Conservation (phyloP, 1,140 invertebrate genomes). For the Ganaspis sp. region DNA sequence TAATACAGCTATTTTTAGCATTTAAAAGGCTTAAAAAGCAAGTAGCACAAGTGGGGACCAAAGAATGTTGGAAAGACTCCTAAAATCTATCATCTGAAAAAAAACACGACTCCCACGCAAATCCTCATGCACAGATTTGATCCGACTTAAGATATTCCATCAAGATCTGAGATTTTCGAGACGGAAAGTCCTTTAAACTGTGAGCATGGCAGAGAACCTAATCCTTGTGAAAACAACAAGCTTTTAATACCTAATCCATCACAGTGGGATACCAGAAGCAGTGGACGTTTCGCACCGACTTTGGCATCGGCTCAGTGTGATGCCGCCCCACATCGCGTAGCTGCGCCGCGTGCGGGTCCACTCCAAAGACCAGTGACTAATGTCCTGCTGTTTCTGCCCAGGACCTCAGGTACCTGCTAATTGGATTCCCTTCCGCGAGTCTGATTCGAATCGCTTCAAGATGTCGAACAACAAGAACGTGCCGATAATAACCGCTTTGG, state of each 20-base stretch:
- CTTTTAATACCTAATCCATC: constrained; percentile 29
- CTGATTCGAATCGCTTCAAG: constrained; percentile 20
- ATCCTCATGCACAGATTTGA: not conserved
- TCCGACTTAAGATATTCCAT: constrained; percentile 19
- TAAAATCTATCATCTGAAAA: not conserved
- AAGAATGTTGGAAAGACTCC: not conserved
- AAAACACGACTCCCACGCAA: constrained; percentile 8
- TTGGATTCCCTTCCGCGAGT: constrained; percentile 19
- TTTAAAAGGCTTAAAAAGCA: no score
- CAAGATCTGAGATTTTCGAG: not conserved
- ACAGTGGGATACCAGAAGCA: constrained; percentile 12
- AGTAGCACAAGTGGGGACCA: no score
- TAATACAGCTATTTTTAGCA: not conserved
- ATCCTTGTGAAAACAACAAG: constrained; percentile 26
- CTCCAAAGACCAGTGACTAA: constrained; percentile 3
- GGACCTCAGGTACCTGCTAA: constrained; percentile 25
- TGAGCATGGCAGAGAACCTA: not conserved
- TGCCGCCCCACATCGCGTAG: not conserved
- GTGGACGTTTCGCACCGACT: constrained; percentile 1
- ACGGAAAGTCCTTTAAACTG: not conserved
- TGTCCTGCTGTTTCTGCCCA: constrained; percentile 11
- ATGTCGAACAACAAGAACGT: constrained; percentile 5
- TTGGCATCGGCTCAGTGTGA: not conserved
- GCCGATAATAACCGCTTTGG: not conserved
- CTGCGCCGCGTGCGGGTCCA: not conserved